A percentile compares a stretch with the other conserved stretches of the same genome.
Conservation (phyloP, 2,888 invertebrate genomes). For the Luffia ferchaultella region DNA sequence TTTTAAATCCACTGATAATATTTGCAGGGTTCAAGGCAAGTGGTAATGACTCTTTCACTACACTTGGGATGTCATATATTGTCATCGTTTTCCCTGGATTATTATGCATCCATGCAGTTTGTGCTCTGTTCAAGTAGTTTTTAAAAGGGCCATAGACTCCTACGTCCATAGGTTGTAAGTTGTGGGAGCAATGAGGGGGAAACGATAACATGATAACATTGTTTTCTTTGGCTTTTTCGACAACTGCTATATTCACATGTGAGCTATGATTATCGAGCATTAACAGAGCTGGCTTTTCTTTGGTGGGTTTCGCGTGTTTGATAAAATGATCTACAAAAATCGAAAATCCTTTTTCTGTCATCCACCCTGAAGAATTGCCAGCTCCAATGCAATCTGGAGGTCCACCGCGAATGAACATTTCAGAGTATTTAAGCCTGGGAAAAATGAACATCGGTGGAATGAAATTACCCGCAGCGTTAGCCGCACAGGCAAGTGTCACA, state of each 20-base stretch:
- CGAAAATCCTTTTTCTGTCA: slow-evolving; percentile 13
- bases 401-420: neutral
- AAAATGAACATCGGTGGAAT: neutral
- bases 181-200: slow-evolving; percentile 25
- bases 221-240: slow-evolving; percentile 14
- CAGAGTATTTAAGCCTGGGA: neutral
- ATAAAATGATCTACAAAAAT: slow-evolving; percentile 22
- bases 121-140: slow-evolving; percentile 15
- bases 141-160: slow-evolving; percentile 20
- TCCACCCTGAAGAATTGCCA: neutral
- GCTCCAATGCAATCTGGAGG: neutral
- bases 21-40: slow-evolving; percentile 4
- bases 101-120: slow-evolving; percentile 14
- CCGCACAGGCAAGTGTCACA: slow-evolving; percentile 6
- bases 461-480: neutral
- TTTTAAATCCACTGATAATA: neutral
- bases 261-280: slow-evolving; percentile 15
- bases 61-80: slow-evolving; percentile 25
- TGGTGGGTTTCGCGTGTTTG: slow-evolving; percentile 18
- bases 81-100: slow-evolving; percentile 20
- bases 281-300: slow-evolving; percentile 16
- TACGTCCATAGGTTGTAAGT: slow-evolving; percentile 22
- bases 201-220: slow-evolving; percentile 18
- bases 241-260: slow-evolving; percentile 13
- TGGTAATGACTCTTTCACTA: slow-evolving; percentile 14